phyloP scores from a whole-genome alignment of 2,888 invertebrate genomes.

The Sinopyrophorus schimmeli region DNA sequence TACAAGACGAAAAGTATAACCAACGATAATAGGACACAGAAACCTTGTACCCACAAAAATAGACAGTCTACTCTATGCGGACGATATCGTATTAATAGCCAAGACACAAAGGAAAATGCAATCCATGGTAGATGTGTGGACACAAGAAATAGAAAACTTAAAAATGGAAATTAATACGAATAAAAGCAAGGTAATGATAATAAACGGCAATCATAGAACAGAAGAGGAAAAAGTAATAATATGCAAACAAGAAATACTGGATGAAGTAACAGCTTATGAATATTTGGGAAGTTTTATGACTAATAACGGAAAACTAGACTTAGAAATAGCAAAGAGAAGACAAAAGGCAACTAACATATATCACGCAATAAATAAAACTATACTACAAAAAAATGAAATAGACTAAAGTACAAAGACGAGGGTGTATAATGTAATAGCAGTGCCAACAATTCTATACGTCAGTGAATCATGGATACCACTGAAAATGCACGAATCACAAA shows the following conservation, averaged over 20 bases:
- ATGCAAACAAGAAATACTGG: not conserved
- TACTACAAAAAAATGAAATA: not conserved
- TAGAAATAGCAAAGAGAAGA: conserved; percentile 1
- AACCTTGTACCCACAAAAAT: no score
- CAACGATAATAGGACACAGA: not conserved
- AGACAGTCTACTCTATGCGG: not conserved
- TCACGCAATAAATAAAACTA: conserved; percentile 1
- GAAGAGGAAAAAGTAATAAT: no score
- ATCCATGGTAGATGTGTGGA: no score
- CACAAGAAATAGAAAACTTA: no score
- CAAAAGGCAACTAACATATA: conserved; percentile 1
- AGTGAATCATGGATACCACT: no score
- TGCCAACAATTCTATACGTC: no score
- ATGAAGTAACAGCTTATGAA: conserved; percentile 1
- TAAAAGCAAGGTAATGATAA: not conserved
- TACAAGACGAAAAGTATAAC: no score
- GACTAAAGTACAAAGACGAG: not conserved
- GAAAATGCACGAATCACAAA: no score
- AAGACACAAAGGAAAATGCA: not conserved
- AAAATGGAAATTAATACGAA: not conserved
- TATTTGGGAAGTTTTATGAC: not conserved
- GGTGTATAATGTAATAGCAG: conserved; percentile 2
- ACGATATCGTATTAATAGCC: not conserved
- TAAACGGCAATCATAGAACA: not conserved
- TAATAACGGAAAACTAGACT: no score